Conservation (phyloP, 2,113 vertebrate species). For the Hippoglossus stenolepis region DNA sequence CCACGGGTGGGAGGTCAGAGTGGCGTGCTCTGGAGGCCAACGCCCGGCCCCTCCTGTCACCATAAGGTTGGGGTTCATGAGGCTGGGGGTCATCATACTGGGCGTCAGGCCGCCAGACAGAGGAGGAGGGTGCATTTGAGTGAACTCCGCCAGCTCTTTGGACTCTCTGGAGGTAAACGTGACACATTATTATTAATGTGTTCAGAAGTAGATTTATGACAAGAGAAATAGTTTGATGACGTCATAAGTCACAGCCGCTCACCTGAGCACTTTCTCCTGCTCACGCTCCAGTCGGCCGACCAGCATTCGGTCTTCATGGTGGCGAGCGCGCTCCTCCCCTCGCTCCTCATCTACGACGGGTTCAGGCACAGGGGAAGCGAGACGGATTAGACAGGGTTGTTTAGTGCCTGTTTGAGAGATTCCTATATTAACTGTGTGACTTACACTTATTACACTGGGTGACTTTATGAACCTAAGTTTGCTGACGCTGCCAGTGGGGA, state of each 20-base stretch:
- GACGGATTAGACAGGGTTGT: constrained; percentile 13
- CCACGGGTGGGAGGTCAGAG: constrained; percentile 93
- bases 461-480: neutral
- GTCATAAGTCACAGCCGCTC: constrained; percentile 41
- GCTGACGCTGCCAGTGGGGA: neutral
- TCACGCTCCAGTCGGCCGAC: constrained; percentile 90
- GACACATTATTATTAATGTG: neutral
- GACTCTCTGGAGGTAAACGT: constrained; percentile 85
- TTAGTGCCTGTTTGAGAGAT: neutral
- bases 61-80: constrained; percentile 96
- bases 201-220: neutral
- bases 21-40: constrained; percentile 92
- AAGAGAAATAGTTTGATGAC: too few species aligned
- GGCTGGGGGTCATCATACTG: constrained; percentile 77
- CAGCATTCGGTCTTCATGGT: constrained; percentile 89
- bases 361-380: constrained; percentile 62
- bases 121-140: constrained; percentile 88
- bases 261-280: constrained; percentile 96
- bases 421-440: neutral
- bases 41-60: constrained; percentile 93
- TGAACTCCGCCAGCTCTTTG: constrained; percentile 93
- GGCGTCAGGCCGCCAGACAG: constrained; percentile 84
- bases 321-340: constrained; percentile 86
- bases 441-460: neutral
- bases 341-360: constrained; percentile 88